A percentile compares a stretch with the other conserved stretches of the same genome.
Conservation (phyloP, 2,113 vertebrate species). For the Phaetusa simplex region DNA sequence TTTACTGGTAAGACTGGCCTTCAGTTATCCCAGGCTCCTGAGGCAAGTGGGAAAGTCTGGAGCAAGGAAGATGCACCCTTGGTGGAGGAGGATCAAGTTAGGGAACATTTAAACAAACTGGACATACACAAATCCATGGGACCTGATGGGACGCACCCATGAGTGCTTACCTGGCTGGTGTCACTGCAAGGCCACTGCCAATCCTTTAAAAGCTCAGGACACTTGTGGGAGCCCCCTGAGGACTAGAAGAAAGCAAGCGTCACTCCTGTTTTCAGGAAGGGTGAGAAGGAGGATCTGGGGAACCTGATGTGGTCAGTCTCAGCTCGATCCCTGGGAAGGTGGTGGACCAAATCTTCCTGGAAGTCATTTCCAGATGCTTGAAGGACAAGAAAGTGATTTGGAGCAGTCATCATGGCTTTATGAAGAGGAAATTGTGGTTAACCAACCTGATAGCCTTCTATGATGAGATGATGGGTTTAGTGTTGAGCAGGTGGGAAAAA, state of each 20-base stretch:
- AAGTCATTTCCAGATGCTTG: background rate
- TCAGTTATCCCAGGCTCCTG: background rate
- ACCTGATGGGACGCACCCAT: background rate
- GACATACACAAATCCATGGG: background rate
- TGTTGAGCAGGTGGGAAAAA: background rate
- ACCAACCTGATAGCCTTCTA: background rate
- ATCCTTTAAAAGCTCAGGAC: background rate
- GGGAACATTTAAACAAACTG: background rate
- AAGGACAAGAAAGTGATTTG: background rate
- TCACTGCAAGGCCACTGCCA: background rate
- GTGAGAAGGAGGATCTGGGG: background rate
- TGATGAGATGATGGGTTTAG: background rate
- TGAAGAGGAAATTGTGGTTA: background rate
- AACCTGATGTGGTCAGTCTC: background rate
- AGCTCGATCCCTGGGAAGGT: background rate
- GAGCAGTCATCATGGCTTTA: background rate
- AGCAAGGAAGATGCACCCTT: background rate
- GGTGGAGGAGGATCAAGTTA: background rate
- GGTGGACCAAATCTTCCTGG: background rate
- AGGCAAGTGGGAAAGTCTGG: background rate
- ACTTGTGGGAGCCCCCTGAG: background rate
- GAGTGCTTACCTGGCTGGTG: background rate
- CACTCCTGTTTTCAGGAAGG: background rate
- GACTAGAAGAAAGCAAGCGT: background rate
- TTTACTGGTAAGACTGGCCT: background rate